phyloP scores from a whole-genome alignment of 2,888 invertebrate species.

The Mayetiola destructor region DNA sequence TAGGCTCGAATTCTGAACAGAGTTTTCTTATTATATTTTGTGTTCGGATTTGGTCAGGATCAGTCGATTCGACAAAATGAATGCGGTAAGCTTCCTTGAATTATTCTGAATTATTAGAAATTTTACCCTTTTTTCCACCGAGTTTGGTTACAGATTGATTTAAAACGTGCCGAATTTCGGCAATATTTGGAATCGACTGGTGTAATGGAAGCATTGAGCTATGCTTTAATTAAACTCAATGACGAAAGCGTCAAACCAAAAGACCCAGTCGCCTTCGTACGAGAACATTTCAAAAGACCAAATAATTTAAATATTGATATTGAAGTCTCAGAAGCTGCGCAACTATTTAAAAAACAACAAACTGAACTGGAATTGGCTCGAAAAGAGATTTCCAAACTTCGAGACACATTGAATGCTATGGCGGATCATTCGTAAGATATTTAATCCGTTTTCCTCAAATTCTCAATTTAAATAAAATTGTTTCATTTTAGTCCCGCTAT shows the following conservation, averaged over 20 bases:
- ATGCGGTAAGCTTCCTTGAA: background rate
- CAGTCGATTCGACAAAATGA: too few relatives aligned
- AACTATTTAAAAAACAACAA: constrained; percentile 9
- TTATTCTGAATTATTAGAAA: background rate
- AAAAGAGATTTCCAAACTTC: background rate
- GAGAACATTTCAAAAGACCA: constrained; percentile 23
- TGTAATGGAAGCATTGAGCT: constrained; percentile 33
- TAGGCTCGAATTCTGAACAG: too few relatives aligned
- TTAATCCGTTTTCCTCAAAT: background rate
- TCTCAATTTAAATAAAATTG: background rate
- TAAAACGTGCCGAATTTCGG: constrained; percentile 34
- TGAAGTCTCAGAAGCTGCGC: background rate
- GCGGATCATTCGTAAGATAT: background rate
- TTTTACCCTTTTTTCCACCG: background rate
- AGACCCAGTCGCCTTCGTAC: constrained; percentile 33
- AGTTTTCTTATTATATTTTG: too few relatives aligned
- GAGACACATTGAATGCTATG: background rate
- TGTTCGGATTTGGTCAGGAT: background rate
- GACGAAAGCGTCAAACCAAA: constrained; percentile 34
- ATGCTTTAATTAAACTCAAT: constrained; percentile 32
- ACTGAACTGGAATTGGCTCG: background rate
- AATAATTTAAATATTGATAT: constrained; percentile 27
- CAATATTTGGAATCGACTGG: constrained; percentile 34
- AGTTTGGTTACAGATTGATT: constrained; percentile 22
- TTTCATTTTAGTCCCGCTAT: background rate